phyloP scores from a whole-genome alignment of 2,888 invertebrate species.

The Parnassius glacialis region DNA sequence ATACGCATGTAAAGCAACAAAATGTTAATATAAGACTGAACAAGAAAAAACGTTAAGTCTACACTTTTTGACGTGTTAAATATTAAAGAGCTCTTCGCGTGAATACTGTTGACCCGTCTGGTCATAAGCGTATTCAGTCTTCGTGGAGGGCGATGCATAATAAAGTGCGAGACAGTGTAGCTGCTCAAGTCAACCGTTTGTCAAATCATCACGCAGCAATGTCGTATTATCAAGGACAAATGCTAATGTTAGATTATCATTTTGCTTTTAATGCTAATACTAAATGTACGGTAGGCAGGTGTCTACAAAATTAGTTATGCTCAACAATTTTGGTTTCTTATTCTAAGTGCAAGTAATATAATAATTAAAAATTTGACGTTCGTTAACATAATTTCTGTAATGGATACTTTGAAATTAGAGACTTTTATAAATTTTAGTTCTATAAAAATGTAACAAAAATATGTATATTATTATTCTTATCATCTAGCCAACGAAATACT shows the following conservation, averaged over 20 bases:
- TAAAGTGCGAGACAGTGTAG: slow-evolving; percentile 29
- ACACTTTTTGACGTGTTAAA: slow-evolving; percentile 41
- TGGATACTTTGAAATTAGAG: too few species aligned
- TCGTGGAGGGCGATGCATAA: slow-evolving; percentile 34
- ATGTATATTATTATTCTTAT: too few species aligned
- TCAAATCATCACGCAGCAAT: slow-evolving; percentile 5
- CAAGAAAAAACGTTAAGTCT: slow-evolving; percentile 21
- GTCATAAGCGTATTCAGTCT: slow-evolving; percentile 47
- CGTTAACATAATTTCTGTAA: too few species aligned
- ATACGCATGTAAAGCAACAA: slow-evolving; percentile 20
- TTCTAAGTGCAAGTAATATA: too few species aligned
- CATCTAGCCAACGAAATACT: too few species aligned
- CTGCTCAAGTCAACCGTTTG: slow-evolving; percentile 5
- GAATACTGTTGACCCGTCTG: slow-evolving; percentile 56
- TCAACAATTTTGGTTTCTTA: too few species aligned
- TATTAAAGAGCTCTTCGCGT: slow-evolving; percentile 49
- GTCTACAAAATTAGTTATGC: too few species aligned
- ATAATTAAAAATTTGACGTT: too few species aligned
- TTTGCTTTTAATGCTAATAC: too few species aligned
- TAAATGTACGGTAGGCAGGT: too few species aligned
- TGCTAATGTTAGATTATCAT: not conserved
- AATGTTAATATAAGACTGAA: slow-evolving; percentile 29
- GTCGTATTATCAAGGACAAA: slow-evolving; percentile 8
- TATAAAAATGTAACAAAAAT: too few species aligned
- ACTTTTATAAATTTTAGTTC: too few species aligned